These are phyloP conservation scores for Zaprionus capensis DNA, from an alignment of 1,140 invertebrate genomes.

Conservation along the genomic window DNA sequence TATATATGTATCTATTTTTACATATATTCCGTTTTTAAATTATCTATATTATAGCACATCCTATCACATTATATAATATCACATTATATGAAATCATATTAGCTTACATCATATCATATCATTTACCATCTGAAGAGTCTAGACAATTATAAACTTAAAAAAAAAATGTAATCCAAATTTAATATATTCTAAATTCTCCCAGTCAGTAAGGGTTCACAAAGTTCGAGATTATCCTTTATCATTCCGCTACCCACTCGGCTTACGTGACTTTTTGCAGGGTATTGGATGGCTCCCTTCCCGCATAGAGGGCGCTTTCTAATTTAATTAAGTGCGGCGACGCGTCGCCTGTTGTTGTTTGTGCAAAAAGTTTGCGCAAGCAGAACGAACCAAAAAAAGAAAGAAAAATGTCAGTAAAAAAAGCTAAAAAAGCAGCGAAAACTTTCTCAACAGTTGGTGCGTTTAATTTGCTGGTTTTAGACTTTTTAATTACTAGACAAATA, in stretches of 20 bases:
- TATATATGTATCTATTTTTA: too few species aligned
- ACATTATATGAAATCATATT: too few species aligned
- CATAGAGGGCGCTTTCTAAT: constrained; percentile 61
- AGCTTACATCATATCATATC: too few species aligned
- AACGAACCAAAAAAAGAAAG: constrained; percentile 7
- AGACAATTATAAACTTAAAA: background rate
- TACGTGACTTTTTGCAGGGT: constrained; percentile 60
- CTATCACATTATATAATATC: too few species aligned
- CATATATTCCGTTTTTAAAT: too few species aligned
- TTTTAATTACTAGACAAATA: constrained; percentile 82
- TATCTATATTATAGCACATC: too few species aligned
- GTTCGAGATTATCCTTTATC: background rate
- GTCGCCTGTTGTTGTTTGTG: constrained; percentile 68
- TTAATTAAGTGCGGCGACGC: constrained; percentile 79
- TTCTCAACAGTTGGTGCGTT: constrained; percentile 72
- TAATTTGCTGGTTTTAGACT: constrained; percentile 82
- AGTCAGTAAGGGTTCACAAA: background rate
- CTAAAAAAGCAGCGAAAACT: constrained; percentile 42
- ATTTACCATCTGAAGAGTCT: background rate
- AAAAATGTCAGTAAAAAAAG: constrained; percentile 37
- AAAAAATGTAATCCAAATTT: background rate
- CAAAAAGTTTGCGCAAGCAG: constrained; percentile 43
- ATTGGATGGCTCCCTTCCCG: constrained; percentile 51
- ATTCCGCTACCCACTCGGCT: constrained; percentile 18
- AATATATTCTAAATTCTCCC: background rate